A percentile compares a stretch with the other conserved stretches of the same genome.
These are phyloP conservation scores for Leptosomus discolor DNA, from an alignment of 2,113 vertebrate genomes.

Conservation along the genomic window DNA sequence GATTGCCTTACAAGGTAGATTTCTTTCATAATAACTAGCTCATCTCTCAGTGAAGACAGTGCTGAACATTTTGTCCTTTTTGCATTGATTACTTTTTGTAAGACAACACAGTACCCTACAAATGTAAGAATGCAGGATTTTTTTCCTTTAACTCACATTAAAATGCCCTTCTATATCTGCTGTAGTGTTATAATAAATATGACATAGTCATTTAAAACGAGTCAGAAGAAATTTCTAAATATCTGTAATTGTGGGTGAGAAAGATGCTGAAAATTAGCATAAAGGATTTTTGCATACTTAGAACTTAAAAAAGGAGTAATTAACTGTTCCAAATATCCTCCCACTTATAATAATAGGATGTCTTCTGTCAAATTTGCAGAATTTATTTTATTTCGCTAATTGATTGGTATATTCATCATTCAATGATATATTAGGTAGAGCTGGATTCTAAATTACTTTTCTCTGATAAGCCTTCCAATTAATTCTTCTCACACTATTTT, in stretches of 20 bases:
- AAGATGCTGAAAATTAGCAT: conserved; percentile 46
- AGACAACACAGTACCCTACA: not conserved
- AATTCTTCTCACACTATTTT: conserved; percentile 89
- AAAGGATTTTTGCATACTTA: conserved; percentile 65
- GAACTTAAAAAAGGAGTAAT: conserved; percentile 77
- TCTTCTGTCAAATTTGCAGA: conserved; percentile 86
- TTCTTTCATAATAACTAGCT: not conserved
- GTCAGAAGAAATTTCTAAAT: conserved; percentile 52
- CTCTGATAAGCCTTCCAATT: conserved; percentile 88
- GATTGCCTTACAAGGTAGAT: not conserved
- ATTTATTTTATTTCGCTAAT: conserved; percentile 92
- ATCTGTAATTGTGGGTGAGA: conserved; percentile 3
- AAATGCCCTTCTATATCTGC: not conserved
- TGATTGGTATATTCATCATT: conserved; percentile 87
- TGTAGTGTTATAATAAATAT: conserved; percentile 29
- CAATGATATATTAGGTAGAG: conserved; percentile 82
- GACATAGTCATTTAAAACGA: conserved; percentile 54
- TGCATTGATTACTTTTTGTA: not conserved
- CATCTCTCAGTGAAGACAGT: not conserved
- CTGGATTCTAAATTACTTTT: conserved; percentile 85
- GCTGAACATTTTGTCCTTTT: not conserved
- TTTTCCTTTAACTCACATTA: not conserved
- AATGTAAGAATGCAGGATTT: not conserved
- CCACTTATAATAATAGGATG: conserved; percentile 85
- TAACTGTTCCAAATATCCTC: conserved; percentile 87